Evolutionary conservation across 2,888 invertebrate species (phyloP).

Genomic region (Watsonalla binaria): DNA sequence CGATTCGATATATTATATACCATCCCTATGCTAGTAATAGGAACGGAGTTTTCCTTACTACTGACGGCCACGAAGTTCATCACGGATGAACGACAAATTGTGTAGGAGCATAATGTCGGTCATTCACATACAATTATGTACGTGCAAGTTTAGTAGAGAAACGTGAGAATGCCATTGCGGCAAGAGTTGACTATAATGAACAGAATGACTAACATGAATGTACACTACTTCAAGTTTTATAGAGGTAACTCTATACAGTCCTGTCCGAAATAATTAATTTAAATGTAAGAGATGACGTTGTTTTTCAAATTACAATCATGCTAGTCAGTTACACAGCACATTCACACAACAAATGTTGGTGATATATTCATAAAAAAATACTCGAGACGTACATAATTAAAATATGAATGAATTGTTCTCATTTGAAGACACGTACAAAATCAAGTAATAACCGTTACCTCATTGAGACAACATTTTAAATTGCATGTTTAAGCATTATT

Average conservation of each 20-base stretch:
- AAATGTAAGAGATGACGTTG: too few species aligned
- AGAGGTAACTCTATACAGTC: background rate
- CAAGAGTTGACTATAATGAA: background rate
- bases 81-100: background rate
- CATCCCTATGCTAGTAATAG: too few species aligned
- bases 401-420: slow-evolving; percentile 6
- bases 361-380: slow-evolving; percentile 4
- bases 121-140: background rate
- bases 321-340: background rate
- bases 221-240: background rate
- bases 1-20: too few species aligned
- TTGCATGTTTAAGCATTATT: too few species aligned
- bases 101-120: background rate
- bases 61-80: too few species aligned
- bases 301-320: too few species aligned
- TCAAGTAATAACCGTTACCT: too few species aligned
- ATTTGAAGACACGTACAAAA: too few species aligned
- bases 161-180: background rate
- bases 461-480: too few species aligned
- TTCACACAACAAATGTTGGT: background rate
- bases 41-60: too few species aligned
- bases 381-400: background rate
- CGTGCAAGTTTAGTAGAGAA: background rate
- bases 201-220: background rate
- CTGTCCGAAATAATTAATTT: too few species aligned